Conservation (phyloP, 2,797 vertebrate genomes). For the Yasuhikotakia modesta region DNA sequence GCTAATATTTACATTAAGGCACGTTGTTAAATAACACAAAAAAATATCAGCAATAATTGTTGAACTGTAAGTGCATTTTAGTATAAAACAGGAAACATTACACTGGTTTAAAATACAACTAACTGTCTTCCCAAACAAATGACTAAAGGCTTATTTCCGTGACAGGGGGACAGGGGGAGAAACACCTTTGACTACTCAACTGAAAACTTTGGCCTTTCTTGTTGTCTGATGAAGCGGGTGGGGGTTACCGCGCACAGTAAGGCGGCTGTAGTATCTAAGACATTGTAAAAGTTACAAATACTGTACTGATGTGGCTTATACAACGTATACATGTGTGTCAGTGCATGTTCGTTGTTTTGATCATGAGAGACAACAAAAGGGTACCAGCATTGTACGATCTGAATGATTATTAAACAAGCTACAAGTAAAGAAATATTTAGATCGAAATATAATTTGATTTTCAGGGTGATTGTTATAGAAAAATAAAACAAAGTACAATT, state of each 20-base stretch:
- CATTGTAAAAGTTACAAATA: slow-evolving; percentile 4
- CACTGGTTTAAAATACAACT: slow-evolving; percentile 37
- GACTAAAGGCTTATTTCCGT: slow-evolving; percentile 33
- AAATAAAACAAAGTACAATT: neutral
- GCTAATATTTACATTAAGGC: neutral
- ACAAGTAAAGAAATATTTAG: neutral
- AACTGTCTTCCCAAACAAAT: slow-evolving; percentile 30
- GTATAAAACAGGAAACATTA: slow-evolving; percentile 3
- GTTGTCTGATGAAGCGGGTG: neutral
- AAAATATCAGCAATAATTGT: neutral
- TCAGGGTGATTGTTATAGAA: neutral
- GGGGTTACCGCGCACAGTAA: neutral
- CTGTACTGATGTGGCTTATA: neutral
- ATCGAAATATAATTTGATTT: neutral
- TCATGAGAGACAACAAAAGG: neutral
- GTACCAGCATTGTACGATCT: neutral
- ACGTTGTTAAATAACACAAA: neutral
- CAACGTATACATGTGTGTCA: neutral
- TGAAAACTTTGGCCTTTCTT: slow-evolving; percentile 44
- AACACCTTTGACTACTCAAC: slow-evolving; percentile 49
- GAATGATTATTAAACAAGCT: neutral
- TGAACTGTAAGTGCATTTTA: neutral
- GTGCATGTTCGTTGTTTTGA: neutral
- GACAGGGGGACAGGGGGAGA: too few relatives aligned
- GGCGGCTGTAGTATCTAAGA: neutral